A percentile compares a stretch with the other conserved stretches of the same genome.
Evolutionary conservation across 2,888 invertebrate genomes (phyloP).

Genomic region (Esperia sulphurella): DNA sequence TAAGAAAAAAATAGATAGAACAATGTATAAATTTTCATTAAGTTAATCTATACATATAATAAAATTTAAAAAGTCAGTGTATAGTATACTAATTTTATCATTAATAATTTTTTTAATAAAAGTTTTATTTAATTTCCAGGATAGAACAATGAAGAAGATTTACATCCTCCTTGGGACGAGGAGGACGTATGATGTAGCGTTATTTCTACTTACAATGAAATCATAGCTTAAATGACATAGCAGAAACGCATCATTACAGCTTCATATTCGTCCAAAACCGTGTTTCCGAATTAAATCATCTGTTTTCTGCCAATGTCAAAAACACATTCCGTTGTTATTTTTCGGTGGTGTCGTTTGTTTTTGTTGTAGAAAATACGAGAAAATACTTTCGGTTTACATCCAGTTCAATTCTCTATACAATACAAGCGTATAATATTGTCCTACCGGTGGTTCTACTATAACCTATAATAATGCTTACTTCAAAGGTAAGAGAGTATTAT

Average conservation of each 20-base stretch:
- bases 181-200: too few relatives aligned
- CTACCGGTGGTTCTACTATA: too few relatives aligned
- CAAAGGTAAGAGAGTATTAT: conserved; percentile 16
- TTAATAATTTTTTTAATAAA: too few relatives aligned
- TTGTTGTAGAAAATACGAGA: neutral
- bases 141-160: too few relatives aligned
- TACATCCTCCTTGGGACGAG: too few relatives aligned
- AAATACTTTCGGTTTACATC: neutral
- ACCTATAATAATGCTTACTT: conserved; percentile 17
- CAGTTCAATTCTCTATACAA: neutral
- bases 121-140: too few relatives aligned
- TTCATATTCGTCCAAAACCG: neutral
- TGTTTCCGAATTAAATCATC: neutral
- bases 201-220: too few relatives aligned
- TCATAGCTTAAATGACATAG: neutral
- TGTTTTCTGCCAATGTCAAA: neutral
- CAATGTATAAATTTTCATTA: too few relatives aligned
- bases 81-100: too few relatives aligned
- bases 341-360: neutral
- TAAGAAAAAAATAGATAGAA: too few relatives aligned
- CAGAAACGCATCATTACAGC: neutral
- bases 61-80: too few relatives aligned
- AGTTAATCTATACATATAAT: too few relatives aligned
- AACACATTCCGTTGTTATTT: neutral
- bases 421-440: neutral